These are phyloP conservation scores for Phasia obesa DNA, from an alignment of 2,888 invertebrate species.

Conservation along the genomic window DNA sequence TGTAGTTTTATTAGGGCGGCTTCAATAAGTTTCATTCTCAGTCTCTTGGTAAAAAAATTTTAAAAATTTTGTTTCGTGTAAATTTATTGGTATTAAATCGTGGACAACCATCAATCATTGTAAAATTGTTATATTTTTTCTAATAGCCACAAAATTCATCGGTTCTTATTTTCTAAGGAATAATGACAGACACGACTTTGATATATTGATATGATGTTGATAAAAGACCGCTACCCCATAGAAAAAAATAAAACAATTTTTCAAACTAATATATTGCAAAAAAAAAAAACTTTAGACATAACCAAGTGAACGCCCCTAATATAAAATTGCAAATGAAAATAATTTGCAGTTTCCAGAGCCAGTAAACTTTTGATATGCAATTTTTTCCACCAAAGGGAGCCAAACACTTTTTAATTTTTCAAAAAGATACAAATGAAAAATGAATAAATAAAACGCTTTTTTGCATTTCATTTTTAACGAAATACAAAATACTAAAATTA, in stretches of 20 bases:
- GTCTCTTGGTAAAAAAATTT: not conserved
- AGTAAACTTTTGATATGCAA: conserved; percentile 38
- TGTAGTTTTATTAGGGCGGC: not conserved
- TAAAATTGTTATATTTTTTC: no score
- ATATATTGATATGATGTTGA: no score
- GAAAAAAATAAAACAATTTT: no score
- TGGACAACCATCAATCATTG: no score
- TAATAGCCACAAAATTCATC: no score
- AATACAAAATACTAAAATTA: conserved; percentile 25
- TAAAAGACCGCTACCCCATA: no score
- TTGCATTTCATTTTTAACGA: conserved; percentile 24
- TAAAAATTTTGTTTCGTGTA: no score
- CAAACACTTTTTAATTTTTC: conserved; percentile 22
- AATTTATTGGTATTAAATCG: no score
- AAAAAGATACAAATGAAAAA: not conserved
- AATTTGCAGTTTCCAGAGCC: conserved; percentile 24
- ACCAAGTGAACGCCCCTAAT: conserved; percentile 1
- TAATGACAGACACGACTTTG: no score
- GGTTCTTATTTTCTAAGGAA: no score
- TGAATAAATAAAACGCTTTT: conserved; percentile 12
- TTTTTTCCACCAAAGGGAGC: conserved; percentile 34
- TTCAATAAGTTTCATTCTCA: not conserved
- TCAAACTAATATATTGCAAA: no score
- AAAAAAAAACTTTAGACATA: no score
- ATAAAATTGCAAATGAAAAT: not conserved